These are phyloP conservation scores for Parambassis ranga DNA, from an alignment of 2,797 vertebrate species.

Conservation along the genomic window DNA sequence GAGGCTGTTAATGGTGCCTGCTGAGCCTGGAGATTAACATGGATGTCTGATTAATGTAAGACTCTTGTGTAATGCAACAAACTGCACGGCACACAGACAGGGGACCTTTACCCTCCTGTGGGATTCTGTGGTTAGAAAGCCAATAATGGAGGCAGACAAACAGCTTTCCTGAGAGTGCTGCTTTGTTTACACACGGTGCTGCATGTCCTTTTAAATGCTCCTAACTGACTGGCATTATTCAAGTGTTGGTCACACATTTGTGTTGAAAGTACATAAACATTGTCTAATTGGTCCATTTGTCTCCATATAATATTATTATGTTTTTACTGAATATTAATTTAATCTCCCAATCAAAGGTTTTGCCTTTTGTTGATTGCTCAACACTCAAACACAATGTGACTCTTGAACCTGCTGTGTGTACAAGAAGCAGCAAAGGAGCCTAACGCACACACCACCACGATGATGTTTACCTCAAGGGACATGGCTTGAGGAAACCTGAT, in stretches of 20 bases:
- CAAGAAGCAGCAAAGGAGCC: not conserved
- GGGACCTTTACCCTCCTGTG: constrained; percentile 32
- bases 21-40: constrained; percentile 70
- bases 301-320: too few species aligned
- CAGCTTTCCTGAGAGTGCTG: not conserved
- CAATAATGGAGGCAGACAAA: constrained; percentile 22
- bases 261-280: too few species aligned
- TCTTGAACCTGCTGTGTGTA: not conserved
- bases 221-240: too few species aligned
- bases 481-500: constrained; percentile 18
- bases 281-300: too few species aligned
- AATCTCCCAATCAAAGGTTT: too few species aligned
- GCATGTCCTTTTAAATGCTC: not conserved
- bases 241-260: too few species aligned
- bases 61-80: constrained; percentile 13
- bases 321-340: too few species aligned
- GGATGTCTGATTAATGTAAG: constrained; percentile 64
- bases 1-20: constrained; percentile 40
- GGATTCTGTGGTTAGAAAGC: constrained; percentile 19
- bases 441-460: not conserved
- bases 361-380: too few species aligned
- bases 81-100: not conserved
- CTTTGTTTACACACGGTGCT: not conserved
- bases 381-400: constrained; percentile 4
- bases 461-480: not conserved